These are phyloP conservation scores for Anarrhichthys ocellatus DNA, from an alignment of 2,113 vertebrate genomes.

Conservation along the genomic window DNA sequence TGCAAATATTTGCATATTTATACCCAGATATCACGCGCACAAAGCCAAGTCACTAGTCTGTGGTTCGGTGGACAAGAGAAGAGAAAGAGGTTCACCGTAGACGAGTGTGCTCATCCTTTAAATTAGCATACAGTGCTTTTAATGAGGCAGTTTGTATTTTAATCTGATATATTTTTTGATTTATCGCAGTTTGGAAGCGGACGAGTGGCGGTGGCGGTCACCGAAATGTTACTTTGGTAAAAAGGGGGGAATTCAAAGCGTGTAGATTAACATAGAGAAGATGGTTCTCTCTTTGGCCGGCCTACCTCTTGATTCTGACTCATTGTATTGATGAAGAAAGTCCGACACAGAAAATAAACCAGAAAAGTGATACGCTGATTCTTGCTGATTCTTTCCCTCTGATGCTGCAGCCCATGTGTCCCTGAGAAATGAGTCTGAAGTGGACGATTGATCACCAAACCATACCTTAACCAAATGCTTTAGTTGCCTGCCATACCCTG, in stretches of 20 bases:
- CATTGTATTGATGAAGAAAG: neutral
- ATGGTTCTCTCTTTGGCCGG: neutral
- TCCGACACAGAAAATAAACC: neutral
- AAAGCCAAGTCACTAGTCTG: neutral
- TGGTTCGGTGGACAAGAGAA: neutral
- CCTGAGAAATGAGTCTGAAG: neutral
- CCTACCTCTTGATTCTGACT: neutral
- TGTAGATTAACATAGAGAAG: neutral
- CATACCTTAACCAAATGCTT: neutral
- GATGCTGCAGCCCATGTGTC: neutral
- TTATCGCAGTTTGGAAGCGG: neutral
- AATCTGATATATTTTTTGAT: conserved; percentile 14
- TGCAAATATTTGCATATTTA: neutral
- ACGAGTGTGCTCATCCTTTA: neutral
- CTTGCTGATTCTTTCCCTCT: neutral
- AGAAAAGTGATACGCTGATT: neutral
- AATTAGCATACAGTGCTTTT: neutral
- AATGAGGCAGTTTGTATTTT: conserved; percentile 2
- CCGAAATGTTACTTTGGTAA: neutral
- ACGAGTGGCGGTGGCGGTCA: neutral
- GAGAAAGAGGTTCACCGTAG: too few relatives aligned
- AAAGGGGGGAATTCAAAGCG: neutral
- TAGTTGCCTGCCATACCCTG: neutral
- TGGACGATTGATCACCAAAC: neutral
- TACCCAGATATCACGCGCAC: neutral